Conservation (phyloP, 2,888 invertebrate genomes). For the Tromatobia lineatoria region DNA sequence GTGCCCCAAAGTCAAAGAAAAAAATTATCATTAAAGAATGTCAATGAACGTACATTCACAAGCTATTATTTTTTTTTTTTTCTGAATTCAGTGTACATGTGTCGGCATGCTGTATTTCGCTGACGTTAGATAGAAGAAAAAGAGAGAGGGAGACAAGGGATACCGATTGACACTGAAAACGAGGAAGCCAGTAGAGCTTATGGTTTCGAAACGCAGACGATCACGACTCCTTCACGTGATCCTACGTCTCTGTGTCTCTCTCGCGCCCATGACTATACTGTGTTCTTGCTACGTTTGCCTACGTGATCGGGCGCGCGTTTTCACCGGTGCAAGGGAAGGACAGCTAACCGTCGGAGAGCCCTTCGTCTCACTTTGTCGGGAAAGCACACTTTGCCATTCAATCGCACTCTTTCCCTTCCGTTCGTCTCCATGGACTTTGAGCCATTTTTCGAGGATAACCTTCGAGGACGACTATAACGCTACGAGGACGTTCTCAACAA, state of each 20-base stretch:
- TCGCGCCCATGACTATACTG: background rate
- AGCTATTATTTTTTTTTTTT: background rate
- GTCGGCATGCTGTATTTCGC: background rate
- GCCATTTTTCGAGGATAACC: background rate
- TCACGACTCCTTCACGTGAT: slow-evolving; percentile 55
- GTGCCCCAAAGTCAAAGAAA: background rate
- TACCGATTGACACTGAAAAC: background rate
- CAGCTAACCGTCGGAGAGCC: slow-evolving; percentile 1
- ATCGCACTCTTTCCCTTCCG: background rate
- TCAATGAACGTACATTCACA: background rate
- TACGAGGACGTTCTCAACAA: background rate
- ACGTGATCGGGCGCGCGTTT: slow-evolving; percentile 38
- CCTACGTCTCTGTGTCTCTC: slow-evolving; percentile 10
- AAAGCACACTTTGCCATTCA: background rate
- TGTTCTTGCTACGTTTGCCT: slow-evolving; percentile 2
- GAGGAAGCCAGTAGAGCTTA: slow-evolving; percentile 21
- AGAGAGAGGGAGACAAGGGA: background rate
- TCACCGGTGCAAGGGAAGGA: slow-evolving; percentile 1
- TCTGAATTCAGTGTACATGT: background rate
- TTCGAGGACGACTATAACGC: background rate
- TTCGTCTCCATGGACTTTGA: slow-evolving; percentile 1
- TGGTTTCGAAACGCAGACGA: slow-evolving; percentile 30
- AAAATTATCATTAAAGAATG: slow-evolving; percentile 5
- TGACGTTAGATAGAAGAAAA: background rate
- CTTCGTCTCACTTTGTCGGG: slow-evolving; percentile 9